Conservation (phyloP, 2,888 invertebrate genomes). For the Lamellibrachia satsuma region DNA sequence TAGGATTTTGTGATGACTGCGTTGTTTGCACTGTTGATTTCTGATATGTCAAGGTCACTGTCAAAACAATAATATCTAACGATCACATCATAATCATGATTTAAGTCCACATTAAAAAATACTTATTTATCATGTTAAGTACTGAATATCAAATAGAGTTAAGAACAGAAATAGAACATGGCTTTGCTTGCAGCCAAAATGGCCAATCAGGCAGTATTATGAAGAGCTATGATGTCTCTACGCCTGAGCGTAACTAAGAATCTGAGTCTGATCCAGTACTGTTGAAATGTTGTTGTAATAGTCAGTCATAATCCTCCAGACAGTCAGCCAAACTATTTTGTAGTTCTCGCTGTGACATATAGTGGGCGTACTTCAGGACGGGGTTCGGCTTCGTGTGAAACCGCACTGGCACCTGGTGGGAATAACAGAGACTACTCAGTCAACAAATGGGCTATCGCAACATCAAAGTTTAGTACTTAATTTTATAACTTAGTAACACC, state of each 20-base stretch:
- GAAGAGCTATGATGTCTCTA: not conserved
- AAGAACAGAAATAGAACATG: not conserved
- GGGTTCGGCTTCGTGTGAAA: slow-evolving; percentile 53
- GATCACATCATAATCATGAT: not conserved
- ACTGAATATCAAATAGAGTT: not conserved
- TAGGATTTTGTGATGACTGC: not conserved
- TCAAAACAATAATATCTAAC: not conserved
- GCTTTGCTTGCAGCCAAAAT: not conserved
- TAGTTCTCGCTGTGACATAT: slow-evolving; percentile 46
- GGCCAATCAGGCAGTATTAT: not conserved
- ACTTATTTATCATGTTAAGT: not conserved
- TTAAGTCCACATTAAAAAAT: not conserved
- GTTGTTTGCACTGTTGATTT: not conserved
- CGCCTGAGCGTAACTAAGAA: not conserved
- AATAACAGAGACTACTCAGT: not conserved
- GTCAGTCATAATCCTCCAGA: slow-evolving; percentile 32
- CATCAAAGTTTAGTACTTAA: not conserved
- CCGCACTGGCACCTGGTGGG: slow-evolving; percentile 46
- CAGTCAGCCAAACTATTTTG: slow-evolving; percentile 51
- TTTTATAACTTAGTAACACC: too few species aligned
- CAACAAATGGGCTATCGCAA: not conserved
- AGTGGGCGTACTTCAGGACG: slow-evolving; percentile 53
- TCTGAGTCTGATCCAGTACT: not conserved
- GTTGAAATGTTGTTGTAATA: slow-evolving; percentile 24
- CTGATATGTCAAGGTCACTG: not conserved